Base-by-base conservation (phyloP, 1,140 invertebrate genomes). In the Drosophila yakuba region DNA sequence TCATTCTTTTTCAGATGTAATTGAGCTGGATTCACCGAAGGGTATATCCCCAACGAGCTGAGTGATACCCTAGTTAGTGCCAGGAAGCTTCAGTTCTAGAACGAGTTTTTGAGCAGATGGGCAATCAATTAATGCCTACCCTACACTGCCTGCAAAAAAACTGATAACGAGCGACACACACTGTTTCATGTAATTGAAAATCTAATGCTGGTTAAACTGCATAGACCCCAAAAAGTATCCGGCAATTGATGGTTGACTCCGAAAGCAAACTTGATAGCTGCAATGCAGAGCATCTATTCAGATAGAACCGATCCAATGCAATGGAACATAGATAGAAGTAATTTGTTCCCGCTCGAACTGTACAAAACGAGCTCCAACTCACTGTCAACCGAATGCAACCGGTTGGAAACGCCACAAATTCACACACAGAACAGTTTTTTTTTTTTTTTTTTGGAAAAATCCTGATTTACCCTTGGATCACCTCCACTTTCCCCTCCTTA, bases 401-500 rank as follows among this genome's bases (percentile, higher is more conserved):
- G 60, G 64, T 68, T 25, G 28, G 17, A 64, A 23, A 59, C 43
- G 41, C 38, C 11, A 68, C 45, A 67, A 64, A 25, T 60, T 67
- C 50, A 47, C 45, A 25, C 15, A 8, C 25, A 50, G 48, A 68
- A 66, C 41, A 38, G 32, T 32, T 32, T 32, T 32, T 32, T 32
- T 32, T 32, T 32, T 32, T 32, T 28, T 32, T 32, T 32, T 32
- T 39, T 39, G 12, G 38, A 39, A 39, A 39, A 25, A 28, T 23
- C 23, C 54, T 3, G 44, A 48, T 41, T 23, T 50, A 41, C 47
- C 32, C 60, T 50, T 64, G 60, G 38, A 44, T 51, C 10, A 39
- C 28, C 36, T 41, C 60, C 61, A 68, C 64, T 68, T 68, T 68
- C 64, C 64, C 64, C 64, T n/a, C 64, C 64, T 52, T 68, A 52